These are phyloP conservation scores for Lithosia quadra DNA, from an alignment of 2,888 invertebrate genomes.

Conservation along the genomic window DNA sequence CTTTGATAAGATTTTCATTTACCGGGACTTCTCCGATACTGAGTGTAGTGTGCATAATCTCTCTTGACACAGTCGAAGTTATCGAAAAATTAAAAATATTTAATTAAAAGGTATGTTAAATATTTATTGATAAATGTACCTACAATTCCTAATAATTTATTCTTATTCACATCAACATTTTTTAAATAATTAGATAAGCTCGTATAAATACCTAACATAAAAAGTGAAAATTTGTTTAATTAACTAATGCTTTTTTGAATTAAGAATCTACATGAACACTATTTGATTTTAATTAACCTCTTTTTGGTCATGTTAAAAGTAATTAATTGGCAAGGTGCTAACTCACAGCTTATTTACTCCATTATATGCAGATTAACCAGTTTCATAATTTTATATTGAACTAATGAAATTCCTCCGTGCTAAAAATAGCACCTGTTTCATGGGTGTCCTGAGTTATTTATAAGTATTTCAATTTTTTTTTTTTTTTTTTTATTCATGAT, in stretches of 20 bases:
- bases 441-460: too few species aligned
- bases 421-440: too few species aligned
- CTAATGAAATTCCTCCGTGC: neutral
- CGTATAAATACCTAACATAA: too few species aligned
- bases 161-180: too few species aligned
- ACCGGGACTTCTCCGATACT: neutral
- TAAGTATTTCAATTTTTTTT: too few species aligned
- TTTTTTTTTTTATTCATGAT: too few species aligned
- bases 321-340: neutral
- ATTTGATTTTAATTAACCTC: neutral
- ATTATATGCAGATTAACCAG: neutral
- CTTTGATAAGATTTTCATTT: conserved; percentile 18
- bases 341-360: neutral
- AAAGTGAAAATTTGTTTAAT: too few species aligned
- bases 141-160: too few species aligned
- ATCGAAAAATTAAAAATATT: neutral
- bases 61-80: neutral
- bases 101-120: neutral
- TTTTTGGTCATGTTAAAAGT: neutral
- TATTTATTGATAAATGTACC: neutral
- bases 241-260: neutral
- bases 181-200: too few species aligned
- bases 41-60: neutral
- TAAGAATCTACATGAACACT: neutral
- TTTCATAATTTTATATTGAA: neutral